Conservation (phyloP, 37 sponge, comb jelly and placozoan species). For the Aphrocallistes beatrix region DNA sequence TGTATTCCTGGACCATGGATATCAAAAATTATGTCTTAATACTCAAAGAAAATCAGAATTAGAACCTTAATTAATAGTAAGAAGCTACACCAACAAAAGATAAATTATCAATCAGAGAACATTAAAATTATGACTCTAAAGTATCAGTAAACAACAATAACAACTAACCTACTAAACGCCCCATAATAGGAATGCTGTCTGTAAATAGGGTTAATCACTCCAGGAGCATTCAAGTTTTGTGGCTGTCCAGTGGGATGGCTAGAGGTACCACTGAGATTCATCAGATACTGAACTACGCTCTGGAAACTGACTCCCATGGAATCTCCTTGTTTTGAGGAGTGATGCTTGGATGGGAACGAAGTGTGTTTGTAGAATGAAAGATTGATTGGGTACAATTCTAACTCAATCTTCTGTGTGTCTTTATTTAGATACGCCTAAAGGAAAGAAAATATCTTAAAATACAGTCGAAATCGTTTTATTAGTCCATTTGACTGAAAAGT, state of each 20-base stretch:
- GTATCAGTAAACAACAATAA: no score
- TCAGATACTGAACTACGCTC: neutral
- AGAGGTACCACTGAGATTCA: neutral
- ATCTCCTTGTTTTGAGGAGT: neutral
- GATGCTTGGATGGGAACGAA: conserved; percentile 31
- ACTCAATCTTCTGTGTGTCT: conserved; percentile 11
- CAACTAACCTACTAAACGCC: conserved; percentile 7
- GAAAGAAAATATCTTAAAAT: neutral
- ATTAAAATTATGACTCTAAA: no score
- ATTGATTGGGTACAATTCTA: conserved; percentile 54
- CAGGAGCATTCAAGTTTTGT: neutral
- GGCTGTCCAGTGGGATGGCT: neutral
- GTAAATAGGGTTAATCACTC: neutral
- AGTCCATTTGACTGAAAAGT: no score
- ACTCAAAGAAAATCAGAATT: no score
- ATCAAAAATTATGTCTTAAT: no score
- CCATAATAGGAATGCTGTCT: conserved; percentile 13
- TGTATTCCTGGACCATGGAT: no score
- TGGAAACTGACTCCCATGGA: neutral
- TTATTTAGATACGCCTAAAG: neutral
- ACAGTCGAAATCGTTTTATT: neutral
- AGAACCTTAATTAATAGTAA: no score
- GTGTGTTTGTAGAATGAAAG: conserved; percentile 69
- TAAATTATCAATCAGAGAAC: no score
- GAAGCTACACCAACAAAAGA: no score